Evolutionary conservation across 2,113 vertebrate species (phyloP), one percentile per base, ranked within the genome.

Genomic region (Cacatua alba): DNA sequence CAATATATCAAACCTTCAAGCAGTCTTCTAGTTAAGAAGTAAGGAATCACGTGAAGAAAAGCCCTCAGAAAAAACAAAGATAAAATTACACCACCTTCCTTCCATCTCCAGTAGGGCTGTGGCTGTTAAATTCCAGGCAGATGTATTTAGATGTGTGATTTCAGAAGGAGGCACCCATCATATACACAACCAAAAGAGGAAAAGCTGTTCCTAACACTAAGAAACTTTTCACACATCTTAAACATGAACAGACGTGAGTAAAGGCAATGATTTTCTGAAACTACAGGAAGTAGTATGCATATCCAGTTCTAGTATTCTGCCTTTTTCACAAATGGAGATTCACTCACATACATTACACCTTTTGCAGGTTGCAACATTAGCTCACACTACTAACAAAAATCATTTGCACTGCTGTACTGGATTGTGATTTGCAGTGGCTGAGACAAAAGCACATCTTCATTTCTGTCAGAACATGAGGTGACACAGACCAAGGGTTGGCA

Each of bases 181-280:
- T 79, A 86, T 52, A 53, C 16, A 90, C 29, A 68, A 63, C 25
- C 33, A 53, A 67, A 93, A 82, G 90, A 93, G 25, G 59, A 90
- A 94, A 96, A 93, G 87, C 91, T 96, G 87, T 88, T 95, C 52
- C 79, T 94, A 90, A 93, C 88, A 83, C 68, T 55, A 70, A 83
- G 68, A 85, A 93, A 96, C 60, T 95, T 77, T 94, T 96, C 94
- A 94, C 92, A 95, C 92, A 82, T 96, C 91, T 88, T 90, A 96
- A 91, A 96, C 64, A 90, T 90, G 90, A 95, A 74, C 64, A 96
- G 92, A 90, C 3, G 2, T 39, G 71, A 90, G 85, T 59, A 78
- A 67, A 92, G 46, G 75, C 85, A 94, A 80, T 39, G 46, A 53
- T 69, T 90, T 89, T 82, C 67, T 67, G 59, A 48, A 77, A 85